Base-by-base conservation (phyloP, 2,797 vertebrate species). In the Botia almorhae region DNA sequence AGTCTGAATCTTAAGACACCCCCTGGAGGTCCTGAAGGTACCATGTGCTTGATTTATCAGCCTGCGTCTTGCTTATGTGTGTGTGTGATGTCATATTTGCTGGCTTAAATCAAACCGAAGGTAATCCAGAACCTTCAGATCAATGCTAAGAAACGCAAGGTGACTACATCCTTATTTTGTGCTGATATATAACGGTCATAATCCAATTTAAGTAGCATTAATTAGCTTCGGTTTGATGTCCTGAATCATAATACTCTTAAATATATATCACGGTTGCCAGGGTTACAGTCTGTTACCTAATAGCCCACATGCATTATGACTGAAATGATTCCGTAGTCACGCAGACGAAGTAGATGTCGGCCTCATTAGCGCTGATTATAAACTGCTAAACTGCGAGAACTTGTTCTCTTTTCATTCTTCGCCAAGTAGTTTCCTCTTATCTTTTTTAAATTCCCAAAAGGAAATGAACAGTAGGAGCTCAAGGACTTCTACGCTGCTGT, bases 401-500 rank as follows among this genome's bases (percentile, higher is more conserved):
- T 63, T 55, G 21, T 26, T 58, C 51, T 78, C 69, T 19, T 75
- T 84, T 75, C 53, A 61, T 43, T 68, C 2, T 19, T n/a, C 3
- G 50, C 60, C 63, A 72, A 76, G 63, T 46, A 60, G 23, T 82
- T 79, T 74, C 33, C 63, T 78, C 78, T 82, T 68, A 80, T 83
- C 80, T 70, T 76, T 55, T 71, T 61, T 14, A 21, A 58, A 67
- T 65, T 73, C 78, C 61, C 70, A 65, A 58, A 80, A 74, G 70
- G 46, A 68, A 74, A 56, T 4, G 11, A 67, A 33, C 51, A 23
- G 69, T 17, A 17, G 33, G 33, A 36, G 17, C 87, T 85, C 71
- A 85, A 86, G 81, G 83, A 87, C 83, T 80, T 87, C 74, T 23
- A 29, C n/a, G 75, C 43, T 84, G 78, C 72, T 70, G 29, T 71